Evolutionary conservation across 1,140 invertebrate species (phyloP).

Genomic region (silkworm (Bombyx mori)): ASM3026992v2 NC_085132.1:2850001-2850500

Average conservation of each 20-base stretch:
- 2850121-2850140: constrained; percentile 3
- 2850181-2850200: too few species aligned
- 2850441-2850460: too few species aligned
- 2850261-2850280: too few species aligned
- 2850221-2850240: too few species aligned
- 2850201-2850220: too few species aligned
- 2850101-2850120: constrained; percentile 17
- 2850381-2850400: constrained; percentile 51
- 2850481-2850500: not conserved
- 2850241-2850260: too few species aligned
- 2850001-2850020: constrained; percentile 48
- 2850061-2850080: constrained; percentile 69
- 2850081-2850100: constrained; percentile 60
- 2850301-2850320: too few species aligned
- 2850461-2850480: not conserved
- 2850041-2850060: constrained; percentile 46
- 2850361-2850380: constrained; percentile 59
- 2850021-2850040: constrained; percentile 33
- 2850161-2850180: too few species aligned
- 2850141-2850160: not conserved
- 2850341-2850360: constrained; percentile 9
- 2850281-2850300: too few species aligned
- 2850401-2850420: not conserved
- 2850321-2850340: too few species aligned
- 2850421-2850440: not conserved